phyloP scores from a whole-genome alignment of 92 coral and sea anemone species.

The Porites evermanni region DNA sequence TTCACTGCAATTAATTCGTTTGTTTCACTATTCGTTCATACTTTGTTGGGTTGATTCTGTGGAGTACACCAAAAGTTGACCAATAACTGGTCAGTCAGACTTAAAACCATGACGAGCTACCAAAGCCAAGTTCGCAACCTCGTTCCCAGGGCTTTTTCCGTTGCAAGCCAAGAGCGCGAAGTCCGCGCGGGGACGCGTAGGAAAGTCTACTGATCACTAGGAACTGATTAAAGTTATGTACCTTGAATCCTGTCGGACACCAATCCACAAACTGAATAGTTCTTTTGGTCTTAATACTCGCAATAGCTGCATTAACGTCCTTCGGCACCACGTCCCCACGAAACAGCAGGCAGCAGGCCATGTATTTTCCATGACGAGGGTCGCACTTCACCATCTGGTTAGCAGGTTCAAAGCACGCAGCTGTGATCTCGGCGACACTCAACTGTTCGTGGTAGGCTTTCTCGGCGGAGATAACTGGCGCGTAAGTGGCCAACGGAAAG shows the following conservation, averaged over 20 bases:
- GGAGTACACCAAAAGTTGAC: too few relatives aligned
- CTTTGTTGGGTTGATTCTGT: too few relatives aligned
- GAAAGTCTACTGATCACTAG: too few relatives aligned
- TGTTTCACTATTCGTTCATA: too few relatives aligned
- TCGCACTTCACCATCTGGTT: slow-evolving; percentile 87
- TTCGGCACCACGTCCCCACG: slow-evolving; percentile 93
- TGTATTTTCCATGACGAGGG: slow-evolving; percentile 84
- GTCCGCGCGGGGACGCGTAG: too few relatives aligned
- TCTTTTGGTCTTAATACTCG: slow-evolving; percentile 82
- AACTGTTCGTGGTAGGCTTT: slow-evolving; percentile 91
- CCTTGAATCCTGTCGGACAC: slow-evolving; percentile 62
- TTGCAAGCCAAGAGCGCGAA: too few relatives aligned
- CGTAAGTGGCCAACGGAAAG: slow-evolving; percentile 92
- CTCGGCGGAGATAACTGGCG: slow-evolving; percentile 91
- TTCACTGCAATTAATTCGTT: too few relatives aligned
- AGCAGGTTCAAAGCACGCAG: slow-evolving; percentile 87
- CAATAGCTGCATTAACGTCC: slow-evolving; percentile 88
- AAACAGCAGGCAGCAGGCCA: slow-evolving; percentile 89
- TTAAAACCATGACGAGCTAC: too few relatives aligned
- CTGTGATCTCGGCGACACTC: slow-evolving; percentile 84
- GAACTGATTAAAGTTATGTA: neutral
- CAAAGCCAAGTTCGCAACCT: too few relatives aligned
- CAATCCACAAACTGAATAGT: slow-evolving; percentile 84
- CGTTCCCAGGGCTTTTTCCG: too few relatives aligned
- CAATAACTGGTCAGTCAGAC: too few relatives aligned